A percentile compares a stretch with the other conserved stretches of the same genome.
Evolutionary conservation across 2,113 vertebrate genomes (phyloP).

Genomic region (Sinocyclocheilus anophthalmus): DNA sequence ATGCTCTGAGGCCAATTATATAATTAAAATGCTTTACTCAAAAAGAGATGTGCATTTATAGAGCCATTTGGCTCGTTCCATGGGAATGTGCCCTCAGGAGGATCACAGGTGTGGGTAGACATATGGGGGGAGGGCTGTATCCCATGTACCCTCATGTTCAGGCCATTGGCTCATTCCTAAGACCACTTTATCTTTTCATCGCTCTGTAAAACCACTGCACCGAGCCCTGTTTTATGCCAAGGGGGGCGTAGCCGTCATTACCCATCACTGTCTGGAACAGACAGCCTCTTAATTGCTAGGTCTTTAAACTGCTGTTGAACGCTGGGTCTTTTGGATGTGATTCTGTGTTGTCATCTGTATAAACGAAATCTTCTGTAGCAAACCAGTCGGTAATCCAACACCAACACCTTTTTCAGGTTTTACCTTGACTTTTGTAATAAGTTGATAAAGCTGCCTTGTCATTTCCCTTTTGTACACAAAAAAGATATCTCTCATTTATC

Average conservation of each 20-base stretch:
- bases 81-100: conserved; percentile 77
- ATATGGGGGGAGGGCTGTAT: conserved; percentile 41
- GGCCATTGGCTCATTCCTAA: conserved; percentile 75
- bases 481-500: conserved; percentile 30
- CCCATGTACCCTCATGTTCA: conserved; percentile 60
- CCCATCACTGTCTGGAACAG: conserved; percentile 43
- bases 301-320: conserved; percentile 58
- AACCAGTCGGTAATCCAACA: not conserved
- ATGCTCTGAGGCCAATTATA: conserved; percentile 38
- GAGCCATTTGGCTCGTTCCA: conserved; percentile 68
- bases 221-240: conserved; percentile 57
- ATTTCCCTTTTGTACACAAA: conserved; percentile 40
- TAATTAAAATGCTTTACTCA: conserved; percentile 20
- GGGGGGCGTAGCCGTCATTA: conserved; percentile 63
- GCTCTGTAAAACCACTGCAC: conserved; percentile 61
- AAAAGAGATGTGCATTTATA: conserved; percentile 62
- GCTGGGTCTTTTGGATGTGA: conserved; percentile 39
- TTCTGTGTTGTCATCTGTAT: conserved; percentile 45
- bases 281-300: conserved; percentile 59
- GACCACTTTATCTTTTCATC: conserved; percentile 75
- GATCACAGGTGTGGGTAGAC: conserved; percentile 71
- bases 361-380: conserved; percentile 24
- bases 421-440: not conserved
- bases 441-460: conserved; percentile 23
- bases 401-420: not conserved